Base-by-base conservation (phyloP, 2,888 invertebrate genomes). In the Drosophila peninsularis region DNA sequence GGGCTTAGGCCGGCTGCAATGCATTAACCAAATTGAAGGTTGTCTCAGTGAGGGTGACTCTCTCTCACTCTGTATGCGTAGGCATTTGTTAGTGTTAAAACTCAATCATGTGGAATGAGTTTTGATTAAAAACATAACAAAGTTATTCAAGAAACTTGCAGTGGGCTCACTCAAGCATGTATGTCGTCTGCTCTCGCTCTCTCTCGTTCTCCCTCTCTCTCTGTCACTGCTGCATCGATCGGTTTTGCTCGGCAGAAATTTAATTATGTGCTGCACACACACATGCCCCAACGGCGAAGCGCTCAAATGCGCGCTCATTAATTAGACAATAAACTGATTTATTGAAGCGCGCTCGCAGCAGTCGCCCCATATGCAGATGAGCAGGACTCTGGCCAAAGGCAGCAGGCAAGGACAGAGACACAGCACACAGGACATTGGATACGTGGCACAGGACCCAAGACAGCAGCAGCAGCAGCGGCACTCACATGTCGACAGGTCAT, bases 71-170 rank as follows among this genome's bases (percentile, higher is more conserved):
- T 14, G 37, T 42, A 24, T 37, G 27, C 45, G 47, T 32, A 10
- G 17, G 11, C 41, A 32, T 41, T 54, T 49, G 47, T 58, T 60
- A 52, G 65, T 77, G 64, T 72, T 66, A 58, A 74, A 81, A 81
- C 68, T 65, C 82, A 83, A 76, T 84, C 79, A 76, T 72, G 75
- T 39, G 70, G 50, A 87, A 84, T 81, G 85, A 84, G 84, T 76
- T 84, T 84, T 87, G 82, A 82, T 84, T 82, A 84, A 81, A 84
- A 84, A 68, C 72, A 74, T 74, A 84, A 84, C 75, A 68, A 70
- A 70, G 82, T 87, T 78, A 73, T 62, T 53, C 67, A 52, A 71
- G 52, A 70, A 68, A 57, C 37, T 69, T 63, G 62, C 53, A 39
- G 17, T 47, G 14, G 32, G 57, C 36, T 41, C 27, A 47, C 30